Base-by-base conservation (phyloP, 64 coral and sea anemone genomes). In the Pocillopora verrucosa region DNA sequence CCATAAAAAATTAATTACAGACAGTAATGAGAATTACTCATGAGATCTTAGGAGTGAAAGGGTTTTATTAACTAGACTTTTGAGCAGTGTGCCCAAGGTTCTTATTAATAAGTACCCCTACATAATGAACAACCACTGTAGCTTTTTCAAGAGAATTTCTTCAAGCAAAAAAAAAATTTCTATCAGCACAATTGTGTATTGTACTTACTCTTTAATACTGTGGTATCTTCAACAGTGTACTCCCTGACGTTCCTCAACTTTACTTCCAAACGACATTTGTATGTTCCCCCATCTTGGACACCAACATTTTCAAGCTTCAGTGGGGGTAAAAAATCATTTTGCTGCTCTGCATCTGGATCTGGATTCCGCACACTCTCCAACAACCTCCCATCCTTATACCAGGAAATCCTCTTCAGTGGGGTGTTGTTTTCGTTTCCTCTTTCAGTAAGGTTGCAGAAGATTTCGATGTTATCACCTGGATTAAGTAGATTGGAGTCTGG, bases 371-470 rank as follows among this genome's bases (percentile, higher is more conserved):
- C 19, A n/a, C 20, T 69, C 2, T 19, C 0, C 34, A 82, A 9
- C 59, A 84, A 10, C 16, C n/a, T 12, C 35, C 36, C 81, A 84
- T 56, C 82, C 24, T 84, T 84, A 24, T 56, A 70, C 82, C 82
- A 84, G 5, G 64, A 69, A 69, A 84, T 24, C 36, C 37, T 84
- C 63, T 65, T 69, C 17, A 84, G 36, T 10, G 64, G 64, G 64
- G 35, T n/a, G 36, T 35, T 34, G 22, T 16, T 0, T 56, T 0
- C 5, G 3, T 15, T 51, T 69, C 62, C 36, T 11, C 36, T 84
- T 20, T 56, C 16, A 68, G 19, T 84, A 3, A 84, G 4, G 7
- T 56, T 69, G 64, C 82, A 72, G 1, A 11, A 51, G 12, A 85
- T 37, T 22, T 16, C 72, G 38, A 65, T n/a, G 0, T 26, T 1